A percentile compares a stretch with the other conserved stretches of the same genome.
Conservation (phyloP, 2,888 invertebrate genomes). For the Copidosoma aretas region DNA sequence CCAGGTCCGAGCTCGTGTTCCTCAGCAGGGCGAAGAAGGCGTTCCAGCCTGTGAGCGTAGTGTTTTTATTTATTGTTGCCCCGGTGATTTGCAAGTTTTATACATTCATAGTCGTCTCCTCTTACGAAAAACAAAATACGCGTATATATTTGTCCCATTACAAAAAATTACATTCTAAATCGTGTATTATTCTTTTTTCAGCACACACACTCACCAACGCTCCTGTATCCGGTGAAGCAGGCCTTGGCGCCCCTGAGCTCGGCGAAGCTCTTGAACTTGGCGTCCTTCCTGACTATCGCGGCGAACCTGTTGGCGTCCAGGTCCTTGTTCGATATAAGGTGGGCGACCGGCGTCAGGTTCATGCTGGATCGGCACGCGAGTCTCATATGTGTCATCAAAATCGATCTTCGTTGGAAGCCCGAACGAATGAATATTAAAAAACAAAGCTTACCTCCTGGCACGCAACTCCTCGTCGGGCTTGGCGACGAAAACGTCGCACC, state of each 20-base stretch:
- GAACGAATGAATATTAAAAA: neutral
- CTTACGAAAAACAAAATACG: neutral
- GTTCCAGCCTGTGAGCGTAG: conserved; percentile 60
- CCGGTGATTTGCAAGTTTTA: neutral
- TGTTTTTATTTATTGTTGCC: too few relatives aligned
- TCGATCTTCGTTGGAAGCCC: too few relatives aligned
- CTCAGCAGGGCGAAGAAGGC: conserved; percentile 50
- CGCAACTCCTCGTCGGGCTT: conserved; percentile 75
- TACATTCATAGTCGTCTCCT: neutral
- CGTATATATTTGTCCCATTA: too few relatives aligned
- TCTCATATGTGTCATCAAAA: too few relatives aligned
- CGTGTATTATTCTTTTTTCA: too few relatives aligned
- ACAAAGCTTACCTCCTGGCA: conserved; percentile 69
- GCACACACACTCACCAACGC: conserved; percentile 71
- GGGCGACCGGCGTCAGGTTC: conserved; percentile 67
- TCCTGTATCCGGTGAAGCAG: conserved; percentile 82
- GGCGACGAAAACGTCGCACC: conserved; percentile 76
- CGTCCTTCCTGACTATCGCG: conserved; percentile 71
- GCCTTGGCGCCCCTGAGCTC: conserved; percentile 76
- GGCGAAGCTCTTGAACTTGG: conserved; percentile 67
- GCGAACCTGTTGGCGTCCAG: conserved; percentile 71
- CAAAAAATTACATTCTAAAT: too few relatives aligned
- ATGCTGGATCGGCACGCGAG: conserved; percentile 61
- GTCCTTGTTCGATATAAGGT: conserved; percentile 69
- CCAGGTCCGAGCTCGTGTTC: conserved; percentile 43